Evolutionary conservation across 1,140 invertebrate species (phyloP).

Genomic region (Cydia amplana): DNA sequence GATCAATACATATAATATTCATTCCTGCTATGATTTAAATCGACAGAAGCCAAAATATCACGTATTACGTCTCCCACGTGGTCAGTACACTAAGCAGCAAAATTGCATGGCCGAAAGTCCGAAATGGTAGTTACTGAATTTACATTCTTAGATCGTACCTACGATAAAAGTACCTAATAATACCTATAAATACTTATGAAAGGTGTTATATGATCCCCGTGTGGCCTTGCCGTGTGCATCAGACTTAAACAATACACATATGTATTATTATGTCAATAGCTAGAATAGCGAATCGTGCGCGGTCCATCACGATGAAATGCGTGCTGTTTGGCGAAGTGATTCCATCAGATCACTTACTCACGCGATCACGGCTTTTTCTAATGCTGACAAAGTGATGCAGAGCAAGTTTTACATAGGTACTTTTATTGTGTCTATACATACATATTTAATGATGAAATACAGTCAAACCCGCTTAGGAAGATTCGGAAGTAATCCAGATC

Average conservation of each 20-base stretch:
- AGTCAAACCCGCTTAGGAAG: no score
- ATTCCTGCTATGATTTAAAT: no score
- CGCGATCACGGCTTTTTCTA: not conserved
- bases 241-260: not conserved
- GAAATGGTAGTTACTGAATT: no score
- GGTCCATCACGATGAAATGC: slow-evolving; percentile 12
- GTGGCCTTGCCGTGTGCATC: slow-evolving; percentile 1
- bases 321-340: slow-evolving; percentile 13
- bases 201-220: not conserved
- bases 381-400: not conserved
- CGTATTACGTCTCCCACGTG: no score
- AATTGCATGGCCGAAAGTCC: no score
- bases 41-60: no score
- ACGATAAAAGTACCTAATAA: not conserved
- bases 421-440: no score
- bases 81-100: no score
- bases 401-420: not conserved
- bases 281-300: not conserved
- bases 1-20: no score
- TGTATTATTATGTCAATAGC: slow-evolving; percentile 1
- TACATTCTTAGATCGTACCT: no score
- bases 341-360: not conserved
- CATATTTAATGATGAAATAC: no score
- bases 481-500: no score
- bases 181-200: not conserved